phyloP scores from a whole-genome alignment of 2,888 invertebrate species.

The Drosophila melanosoma region DNA sequence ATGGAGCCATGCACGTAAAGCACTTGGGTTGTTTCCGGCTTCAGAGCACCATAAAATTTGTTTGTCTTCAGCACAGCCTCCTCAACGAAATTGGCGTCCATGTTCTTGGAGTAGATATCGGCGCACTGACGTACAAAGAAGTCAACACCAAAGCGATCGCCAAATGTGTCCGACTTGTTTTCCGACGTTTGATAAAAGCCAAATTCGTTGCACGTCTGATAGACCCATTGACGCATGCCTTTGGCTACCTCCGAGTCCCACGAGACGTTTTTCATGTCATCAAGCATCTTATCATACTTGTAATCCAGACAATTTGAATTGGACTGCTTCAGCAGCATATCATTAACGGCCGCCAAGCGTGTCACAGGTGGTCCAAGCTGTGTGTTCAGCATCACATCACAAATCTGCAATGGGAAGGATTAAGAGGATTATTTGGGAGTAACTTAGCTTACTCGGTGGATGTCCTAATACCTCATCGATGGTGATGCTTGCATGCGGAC shows the following conservation, averaged over 20 bases:
- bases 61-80: slow-evolving; percentile 90
- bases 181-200: slow-evolving; percentile 96
- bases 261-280: slow-evolving; percentile 88
- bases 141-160: slow-evolving; percentile 90
- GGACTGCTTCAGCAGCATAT: slow-evolving; percentile 88
- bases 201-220: slow-evolving; percentile 98
- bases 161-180: slow-evolving; percentile 87
- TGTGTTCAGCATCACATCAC: slow-evolving; percentile 90
- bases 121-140: slow-evolving; percentile 93
- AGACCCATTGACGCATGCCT: slow-evolving; percentile 93
- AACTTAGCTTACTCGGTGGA: neutral
- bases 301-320: slow-evolving; percentile 93
- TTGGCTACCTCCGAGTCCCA: slow-evolving; percentile 90
- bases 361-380: slow-evolving; percentile 88
- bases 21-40: slow-evolving; percentile 89
- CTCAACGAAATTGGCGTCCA: slow-evolving; percentile 87
- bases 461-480: slow-evolving; percentile 89
- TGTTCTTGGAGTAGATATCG: slow-evolving; percentile 93
- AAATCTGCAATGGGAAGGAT: slow-evolving; percentile 86
- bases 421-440: neutral
- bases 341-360: slow-evolving; percentile 91
- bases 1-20: slow-evolving; percentile 95
- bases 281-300: slow-evolving; percentile 91
- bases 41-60: slow-evolving; percentile 90
- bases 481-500: slow-evolving; percentile 90